These are phyloP conservation scores for Cydia fagiglandana DNA, from an alignment of 1,140 invertebrate species.

Conservation along the genomic window DNA sequence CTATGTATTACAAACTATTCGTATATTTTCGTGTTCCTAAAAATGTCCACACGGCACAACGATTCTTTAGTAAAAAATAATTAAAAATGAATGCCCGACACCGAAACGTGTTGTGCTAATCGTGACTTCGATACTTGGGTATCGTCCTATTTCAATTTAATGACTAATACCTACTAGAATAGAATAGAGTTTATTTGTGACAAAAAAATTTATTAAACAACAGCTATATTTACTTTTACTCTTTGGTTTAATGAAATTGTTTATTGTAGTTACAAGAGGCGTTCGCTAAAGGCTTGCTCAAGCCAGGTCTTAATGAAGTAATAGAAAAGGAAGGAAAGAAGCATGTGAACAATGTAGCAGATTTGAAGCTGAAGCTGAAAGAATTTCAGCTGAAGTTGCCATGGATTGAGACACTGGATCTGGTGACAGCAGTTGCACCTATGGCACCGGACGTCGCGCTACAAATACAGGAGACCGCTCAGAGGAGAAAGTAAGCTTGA, in stretches of 20 bases:
- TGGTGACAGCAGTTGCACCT: constrained; percentile 86
- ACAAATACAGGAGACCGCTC: constrained; percentile 87
- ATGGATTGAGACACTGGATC: constrained; percentile 93
- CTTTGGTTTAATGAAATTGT: constrained; percentile 5
- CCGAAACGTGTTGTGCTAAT: not conserved
- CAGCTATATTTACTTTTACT: too few relatives aligned
- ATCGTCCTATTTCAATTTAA: too few relatives aligned
- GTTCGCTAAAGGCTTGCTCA: constrained; percentile 88
- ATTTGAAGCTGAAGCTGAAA: constrained; percentile 85
- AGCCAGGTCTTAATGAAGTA: constrained; percentile 90
- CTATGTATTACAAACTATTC: not conserved
- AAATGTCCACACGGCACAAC: not conserved
- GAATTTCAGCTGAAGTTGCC: constrained; percentile 86
- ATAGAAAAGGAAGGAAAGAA: constrained; percentile 80
- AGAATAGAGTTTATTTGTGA: too few relatives aligned
- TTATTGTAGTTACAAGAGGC: constrained; percentile 88
- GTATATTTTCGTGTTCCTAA: constrained; percentile 16
- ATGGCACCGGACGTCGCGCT: constrained; percentile 89
- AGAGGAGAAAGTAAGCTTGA: constrained; percentile 84
- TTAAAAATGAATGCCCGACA: too few relatives aligned
- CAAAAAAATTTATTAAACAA: too few relatives aligned
- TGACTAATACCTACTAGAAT: too few relatives aligned
- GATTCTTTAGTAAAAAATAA: not conserved
- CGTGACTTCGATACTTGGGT: too few relatives aligned
- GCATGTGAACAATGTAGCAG: constrained; percentile 84